These are phyloP conservation scores for Popillia japonica DNA, from an alignment of 1,140 invertebrate species.

Conservation along the genomic window DNA sequence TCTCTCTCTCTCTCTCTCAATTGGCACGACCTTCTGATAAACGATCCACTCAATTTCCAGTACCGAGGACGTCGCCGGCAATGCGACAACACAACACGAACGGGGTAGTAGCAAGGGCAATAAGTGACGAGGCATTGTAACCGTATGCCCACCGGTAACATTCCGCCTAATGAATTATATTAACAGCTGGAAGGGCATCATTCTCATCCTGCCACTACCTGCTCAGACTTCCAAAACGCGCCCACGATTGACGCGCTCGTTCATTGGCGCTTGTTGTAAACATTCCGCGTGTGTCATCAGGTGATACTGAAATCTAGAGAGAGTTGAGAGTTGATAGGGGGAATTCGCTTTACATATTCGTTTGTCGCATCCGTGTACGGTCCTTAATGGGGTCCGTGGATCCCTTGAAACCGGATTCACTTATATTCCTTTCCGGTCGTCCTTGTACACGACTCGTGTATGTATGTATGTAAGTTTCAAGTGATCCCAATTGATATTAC, in stretches of 20 bases:
- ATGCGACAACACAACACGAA: no score
- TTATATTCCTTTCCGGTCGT: background rate
- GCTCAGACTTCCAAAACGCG: background rate
- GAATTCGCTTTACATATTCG: no score
- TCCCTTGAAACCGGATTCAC: constrained; percentile 3
- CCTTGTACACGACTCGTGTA: background rate
- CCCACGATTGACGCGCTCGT: background rate
- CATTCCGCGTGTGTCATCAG: no score
- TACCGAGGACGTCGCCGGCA: background rate
- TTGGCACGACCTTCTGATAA: background rate
- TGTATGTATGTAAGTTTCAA: background rate
- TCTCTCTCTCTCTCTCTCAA: no score
- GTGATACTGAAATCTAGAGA: no score
- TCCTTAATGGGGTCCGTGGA: background rate
- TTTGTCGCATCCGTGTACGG: background rate
- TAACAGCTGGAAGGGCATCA: constrained; percentile 4
- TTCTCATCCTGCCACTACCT: background rate
- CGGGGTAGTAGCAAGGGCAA: background rate
- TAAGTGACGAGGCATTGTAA: constrained; percentile 13
- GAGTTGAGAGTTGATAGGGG: no score
- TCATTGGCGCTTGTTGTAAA: no score
- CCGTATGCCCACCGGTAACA: constrained; percentile 31
- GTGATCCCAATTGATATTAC: background rate
- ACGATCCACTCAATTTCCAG: background rate
- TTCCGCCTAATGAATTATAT: constrained; percentile 31